phyloP scores from a whole-genome alignment of 2,113 vertebrate species.

The Crocuta crocuta region DNA sequence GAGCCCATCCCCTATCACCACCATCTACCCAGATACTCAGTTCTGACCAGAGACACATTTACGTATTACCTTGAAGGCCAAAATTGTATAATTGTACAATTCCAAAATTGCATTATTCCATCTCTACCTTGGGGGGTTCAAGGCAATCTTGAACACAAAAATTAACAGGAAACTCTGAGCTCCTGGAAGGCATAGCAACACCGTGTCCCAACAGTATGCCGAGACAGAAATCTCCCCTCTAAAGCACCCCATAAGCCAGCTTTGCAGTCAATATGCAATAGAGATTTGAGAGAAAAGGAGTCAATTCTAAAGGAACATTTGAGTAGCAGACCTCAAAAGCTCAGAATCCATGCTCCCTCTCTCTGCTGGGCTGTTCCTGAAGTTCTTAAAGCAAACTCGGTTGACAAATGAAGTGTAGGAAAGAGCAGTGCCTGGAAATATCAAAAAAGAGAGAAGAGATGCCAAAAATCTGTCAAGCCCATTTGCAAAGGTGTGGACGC shows the following conservation, averaged over 20 bases:
- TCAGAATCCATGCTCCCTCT: background rate
- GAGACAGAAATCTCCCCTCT: background rate
- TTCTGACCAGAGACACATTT: background rate
- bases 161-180: background rate
- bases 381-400: background rate
- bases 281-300: constrained; percentile 29
- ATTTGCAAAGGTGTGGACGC: background rate
- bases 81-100: background rate
- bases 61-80: background rate
- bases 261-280: background rate
- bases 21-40: background rate
- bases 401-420: constrained; percentile 10
- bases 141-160: background rate
- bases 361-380: background rate
- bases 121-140: background rate
- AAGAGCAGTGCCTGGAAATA: background rate
- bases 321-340: background rate
- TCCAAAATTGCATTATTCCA: background rate
- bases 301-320: background rate
- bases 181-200: background rate
- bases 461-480: constrained; percentile 51
- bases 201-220: background rate
- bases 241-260: background rate
- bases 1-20: background rate
- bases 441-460: constrained; percentile 39